Percentiles rank a stretch among this genome's conserved stretches.
phyloP scores from a whole-genome alignment of 2,797 vertebrate species.

The Cirrhinus molitorella region DNA sequence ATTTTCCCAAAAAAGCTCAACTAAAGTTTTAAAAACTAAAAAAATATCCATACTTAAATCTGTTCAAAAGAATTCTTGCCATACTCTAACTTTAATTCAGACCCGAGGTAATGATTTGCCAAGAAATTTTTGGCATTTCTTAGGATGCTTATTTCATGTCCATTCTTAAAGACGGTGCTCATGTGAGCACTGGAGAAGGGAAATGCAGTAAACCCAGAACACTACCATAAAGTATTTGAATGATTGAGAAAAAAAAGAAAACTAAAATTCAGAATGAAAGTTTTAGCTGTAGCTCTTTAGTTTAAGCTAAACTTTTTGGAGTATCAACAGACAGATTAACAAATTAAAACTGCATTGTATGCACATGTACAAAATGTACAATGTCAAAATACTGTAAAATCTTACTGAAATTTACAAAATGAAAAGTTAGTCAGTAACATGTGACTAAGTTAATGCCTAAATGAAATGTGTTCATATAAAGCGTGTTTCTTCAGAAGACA shows the following conservation, averaged over 20 bases:
- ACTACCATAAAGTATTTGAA: not conserved
- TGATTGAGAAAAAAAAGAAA: not conserved
- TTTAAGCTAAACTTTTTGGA: not conserved
- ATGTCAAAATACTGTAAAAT: not conserved
- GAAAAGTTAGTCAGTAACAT: not conserved
- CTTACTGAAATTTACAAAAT: not conserved
- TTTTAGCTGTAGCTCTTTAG: no score
- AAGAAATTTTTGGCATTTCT: not conserved
- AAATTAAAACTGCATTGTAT: not conserved
- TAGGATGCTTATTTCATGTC: not conserved
- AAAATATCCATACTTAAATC: not conserved
- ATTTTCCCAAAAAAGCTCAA: not conserved
- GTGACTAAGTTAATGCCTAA: not conserved
- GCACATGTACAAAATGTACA: no score
- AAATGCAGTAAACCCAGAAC: not conserved
- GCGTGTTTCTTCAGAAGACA: not conserved
- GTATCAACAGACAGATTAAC: no score
- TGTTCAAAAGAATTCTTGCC: not conserved
- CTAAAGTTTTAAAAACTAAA: not conserved
- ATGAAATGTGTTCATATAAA: not conserved
- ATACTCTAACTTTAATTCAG: not conserved
- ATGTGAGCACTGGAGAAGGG: not conserved
- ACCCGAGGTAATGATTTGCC: no score
- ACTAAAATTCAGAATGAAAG: not conserved
- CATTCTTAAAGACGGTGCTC: no score